Conservation (phyloP, 2,113 vertebrate species). For the Platycercus adscitus region DNA sequence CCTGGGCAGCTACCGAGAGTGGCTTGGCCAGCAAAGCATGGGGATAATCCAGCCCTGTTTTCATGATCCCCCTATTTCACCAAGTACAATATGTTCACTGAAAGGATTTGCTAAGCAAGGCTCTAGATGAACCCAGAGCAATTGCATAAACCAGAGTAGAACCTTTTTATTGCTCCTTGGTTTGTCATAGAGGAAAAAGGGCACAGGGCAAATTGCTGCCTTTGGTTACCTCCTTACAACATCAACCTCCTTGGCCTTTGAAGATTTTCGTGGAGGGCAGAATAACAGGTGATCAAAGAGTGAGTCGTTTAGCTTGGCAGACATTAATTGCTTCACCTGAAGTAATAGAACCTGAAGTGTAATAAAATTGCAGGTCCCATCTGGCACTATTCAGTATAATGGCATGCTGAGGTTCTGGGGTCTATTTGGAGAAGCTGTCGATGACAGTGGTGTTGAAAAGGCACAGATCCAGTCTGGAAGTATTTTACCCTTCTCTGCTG, state of each 20-base stretch:
- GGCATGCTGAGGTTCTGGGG: background rate
- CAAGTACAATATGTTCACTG: accelerated
- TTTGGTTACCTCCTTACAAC: background rate
- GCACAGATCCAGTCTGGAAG: background rate
- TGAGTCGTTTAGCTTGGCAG: background rate
- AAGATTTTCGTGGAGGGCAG: background rate
- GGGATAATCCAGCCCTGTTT: background rate
- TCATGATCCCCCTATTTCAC: accelerated
- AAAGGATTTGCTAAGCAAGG: background rate
- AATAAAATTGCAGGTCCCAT: background rate
- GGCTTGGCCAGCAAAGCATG: background rate
- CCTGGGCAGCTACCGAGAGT: background rate
- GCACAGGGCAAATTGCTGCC: background rate
- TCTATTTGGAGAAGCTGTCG: background rate
- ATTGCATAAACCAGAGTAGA: background rate
- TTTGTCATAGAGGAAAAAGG: background rate
- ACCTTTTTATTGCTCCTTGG: no score
- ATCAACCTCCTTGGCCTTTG: background rate
- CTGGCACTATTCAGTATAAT: background rate
- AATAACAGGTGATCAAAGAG: background rate
- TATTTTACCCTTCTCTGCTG: background rate
- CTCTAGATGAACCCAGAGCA: background rate
- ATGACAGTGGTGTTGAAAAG: background rate
- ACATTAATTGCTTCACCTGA: background rate
- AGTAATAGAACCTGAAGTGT: background rate